Base-by-base conservation (phyloP, 2,797 vertebrate species). In the Sebastes vulpes region DNA sequence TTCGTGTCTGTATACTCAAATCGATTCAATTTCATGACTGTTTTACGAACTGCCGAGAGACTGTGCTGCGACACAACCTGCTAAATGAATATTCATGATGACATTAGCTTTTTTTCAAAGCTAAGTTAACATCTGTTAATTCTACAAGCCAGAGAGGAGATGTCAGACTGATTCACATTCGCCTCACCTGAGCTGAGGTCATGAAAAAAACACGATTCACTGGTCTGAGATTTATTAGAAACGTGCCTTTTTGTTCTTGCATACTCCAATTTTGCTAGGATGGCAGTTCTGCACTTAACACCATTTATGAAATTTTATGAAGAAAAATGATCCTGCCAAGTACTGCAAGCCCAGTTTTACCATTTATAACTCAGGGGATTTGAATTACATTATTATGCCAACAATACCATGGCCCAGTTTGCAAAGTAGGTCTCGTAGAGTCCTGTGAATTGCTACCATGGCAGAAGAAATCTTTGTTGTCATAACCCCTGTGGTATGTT, bases 391-490 rank as follows among this genome's bases (percentile, higher is more conserved):
- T 74, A 82, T 73, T 31, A 61, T 82, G 53, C 76, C 74, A 73
- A 89, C 79, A 87, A 86, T 26, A 78, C 64, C 54, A 50, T 72
- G 86, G 77, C 85, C 88, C 81, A 85, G 58, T 91, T 90, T 83
- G 54, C 52, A 83, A 86, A 88, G 72, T 78, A 74, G 81, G 79
- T 77, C 81, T 85, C 46, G 1, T 46, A 46, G 38, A 3, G 16
- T 87, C 52, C 46, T 86, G 74, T 71, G 66, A 66, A 74, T 50
- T 48, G 29, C 21, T 57, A n/a, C 25, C 59, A 69, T 2, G 68
- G 58, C 58, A 14, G 32, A 84, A 56, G 20, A 46, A 83, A 26
- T n/a, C 35, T 26, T 46, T 16, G 4, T 29, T 6, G 1, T 4
- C 20, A 29, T 16, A 20, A 63, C 10, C 54, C 25, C 29, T 20